phyloP scores from a whole-genome alignment of 2,888 invertebrate species.

The Ophonus ardosiacus region DNA sequence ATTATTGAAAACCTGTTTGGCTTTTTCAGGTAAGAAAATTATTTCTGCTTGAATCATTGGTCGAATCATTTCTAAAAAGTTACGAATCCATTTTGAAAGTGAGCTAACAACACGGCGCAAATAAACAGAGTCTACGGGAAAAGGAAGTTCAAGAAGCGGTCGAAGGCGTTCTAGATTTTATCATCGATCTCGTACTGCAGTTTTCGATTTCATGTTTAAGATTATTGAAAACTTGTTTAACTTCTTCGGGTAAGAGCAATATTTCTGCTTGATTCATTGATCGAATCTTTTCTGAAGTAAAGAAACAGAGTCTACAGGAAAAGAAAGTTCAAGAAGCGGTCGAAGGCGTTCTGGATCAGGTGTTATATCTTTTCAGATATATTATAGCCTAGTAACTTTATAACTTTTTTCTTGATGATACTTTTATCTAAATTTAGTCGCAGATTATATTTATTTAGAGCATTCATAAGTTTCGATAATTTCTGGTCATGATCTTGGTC shows the following conservation, averaged over 20 bases:
- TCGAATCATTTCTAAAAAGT: neutral
- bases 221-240: no score
- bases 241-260: no score
- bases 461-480: neutral
- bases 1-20: no score
- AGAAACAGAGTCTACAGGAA: neutral
- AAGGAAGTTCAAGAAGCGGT: neutral
- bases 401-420: neutral
- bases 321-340: neutral
- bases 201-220: no score
- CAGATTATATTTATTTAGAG: neutral
- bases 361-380: neutral
- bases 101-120: neutral
- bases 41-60: no score
- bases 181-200: no score
- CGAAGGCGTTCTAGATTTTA: neutral
- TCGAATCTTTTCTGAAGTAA: neutral
- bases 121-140: neutral
- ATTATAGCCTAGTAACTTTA: neutral
- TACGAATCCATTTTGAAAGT: conserved; percentile 1
- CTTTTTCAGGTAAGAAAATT: no score
- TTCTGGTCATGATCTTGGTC: neutral
- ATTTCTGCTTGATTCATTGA: no score
- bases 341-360: neutral
- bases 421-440: neutral